Evolutionary conservation across 2,888 invertebrate genomes (phyloP), one percentile per base, ranked within the genome.

Genomic region (Rutpela maculata): DNA sequence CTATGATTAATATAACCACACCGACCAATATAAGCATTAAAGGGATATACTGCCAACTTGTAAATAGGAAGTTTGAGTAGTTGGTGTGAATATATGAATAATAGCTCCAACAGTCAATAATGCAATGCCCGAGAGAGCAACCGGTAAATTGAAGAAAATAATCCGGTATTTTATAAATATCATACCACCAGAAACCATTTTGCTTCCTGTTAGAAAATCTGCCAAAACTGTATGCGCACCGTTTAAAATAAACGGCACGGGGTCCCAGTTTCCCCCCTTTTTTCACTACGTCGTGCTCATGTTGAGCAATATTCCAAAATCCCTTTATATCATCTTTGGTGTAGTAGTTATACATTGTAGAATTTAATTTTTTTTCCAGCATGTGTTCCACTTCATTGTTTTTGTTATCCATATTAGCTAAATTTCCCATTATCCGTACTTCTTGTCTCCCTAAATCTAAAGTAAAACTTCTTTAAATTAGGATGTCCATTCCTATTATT

Each of bases 151-250:
- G 92, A 97, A 96, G 84, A 95, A 92, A 90, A 97, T 97, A 68
- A 97, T 93, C 78, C 97, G 92, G 89, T 96, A 97, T 91, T 97
- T 97, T 85, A 97, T 94, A 91, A 96, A 96, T 85, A 95, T 94
- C 94, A 96, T 95, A 88, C 95, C 95, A 83, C 94, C 94, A 85
- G 94, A 92, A 91, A 95, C 95, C 95, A 95, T 95, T 89, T 90
- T 92, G 68, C 50, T 17, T 2, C 7, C 50, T 50, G 0, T 50
- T 50, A 17, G n/a, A 17, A 66, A 43, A 11, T 31, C 56, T 17
- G 31, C 31, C 62, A n/a, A 62, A 65, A 35, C 43, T 12, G 18
- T 35, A n/a, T 65, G 65, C 65, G 65, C 65, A 43, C 18, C 7
- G 65, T 35, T 65, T 18, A 65, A 65, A 65, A 65, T 43, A 65